Evolutionary conservation across 2,888 invertebrate species (phyloP).

Genomic region (Doris montereyensis): DNA sequence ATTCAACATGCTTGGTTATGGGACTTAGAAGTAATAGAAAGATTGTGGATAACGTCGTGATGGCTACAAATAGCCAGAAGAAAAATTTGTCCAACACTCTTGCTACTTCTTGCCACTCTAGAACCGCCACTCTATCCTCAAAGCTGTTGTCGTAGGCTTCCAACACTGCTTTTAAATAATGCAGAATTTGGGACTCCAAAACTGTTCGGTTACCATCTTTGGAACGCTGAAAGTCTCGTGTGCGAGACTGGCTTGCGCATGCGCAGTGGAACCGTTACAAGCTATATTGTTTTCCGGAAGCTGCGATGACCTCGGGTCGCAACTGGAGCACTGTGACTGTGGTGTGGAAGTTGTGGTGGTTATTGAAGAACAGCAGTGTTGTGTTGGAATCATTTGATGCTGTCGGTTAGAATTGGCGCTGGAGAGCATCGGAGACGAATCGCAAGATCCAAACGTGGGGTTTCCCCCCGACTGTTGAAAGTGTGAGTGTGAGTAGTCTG

Average conservation of each 20-base stretch:
- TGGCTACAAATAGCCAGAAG: conserved; percentile 75
- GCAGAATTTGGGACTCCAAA: conserved; percentile 58
- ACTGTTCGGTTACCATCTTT: conserved; percentile 20
- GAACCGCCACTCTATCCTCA: conserved; percentile 53
- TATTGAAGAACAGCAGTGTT: not conserved
- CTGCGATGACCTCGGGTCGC: not conserved
- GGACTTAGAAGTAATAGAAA: conserved; percentile 75
- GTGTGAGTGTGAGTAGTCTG: too few species aligned
- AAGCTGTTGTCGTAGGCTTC: conserved; percentile 58
- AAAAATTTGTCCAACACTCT: conserved; percentile 75
- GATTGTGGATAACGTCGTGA: conserved; percentile 74
- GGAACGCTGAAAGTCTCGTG: not conserved
- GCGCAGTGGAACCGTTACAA: not conserved
- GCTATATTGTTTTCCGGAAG: not conserved
- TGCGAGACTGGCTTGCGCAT: not conserved
- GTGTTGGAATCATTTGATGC: too few species aligned
- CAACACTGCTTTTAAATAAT: conserved; percentile 61
- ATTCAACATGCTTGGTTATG: conserved; percentile 52
- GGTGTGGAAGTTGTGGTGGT: not conserved
- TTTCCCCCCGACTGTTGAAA: too few species aligned
- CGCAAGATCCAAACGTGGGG: too few species aligned
- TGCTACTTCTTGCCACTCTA: conserved; percentile 74
- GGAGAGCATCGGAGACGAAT: too few species aligned
- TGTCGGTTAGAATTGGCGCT: too few species aligned
- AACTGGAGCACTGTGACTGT: not conserved